Evolutionary conservation across 2,888 invertebrate genomes (phyloP).

Genomic region (Cheilosia vernalis): DNA sequence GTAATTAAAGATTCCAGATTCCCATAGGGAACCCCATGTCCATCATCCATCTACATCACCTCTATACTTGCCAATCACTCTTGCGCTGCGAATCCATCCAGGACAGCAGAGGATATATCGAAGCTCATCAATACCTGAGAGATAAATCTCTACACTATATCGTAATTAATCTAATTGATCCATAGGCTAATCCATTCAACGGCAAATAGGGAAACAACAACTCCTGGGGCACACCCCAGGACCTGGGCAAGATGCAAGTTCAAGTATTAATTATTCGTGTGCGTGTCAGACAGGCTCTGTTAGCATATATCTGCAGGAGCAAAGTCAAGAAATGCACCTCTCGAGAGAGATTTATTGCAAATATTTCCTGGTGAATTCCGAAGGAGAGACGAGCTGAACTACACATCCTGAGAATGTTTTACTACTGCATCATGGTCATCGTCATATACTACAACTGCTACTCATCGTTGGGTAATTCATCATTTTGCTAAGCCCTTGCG

Average conservation of each 20-base stretch:
- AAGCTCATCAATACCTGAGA: slow-evolving; percentile 15
- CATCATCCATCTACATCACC: not conserved
- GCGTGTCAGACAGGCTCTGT: slow-evolving; percentile 39
- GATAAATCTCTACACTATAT: slow-evolving; percentile 37
- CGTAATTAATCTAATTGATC: slow-evolving; percentile 55
- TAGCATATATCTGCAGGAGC: slow-evolving; percentile 23
- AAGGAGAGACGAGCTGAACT: not conserved
- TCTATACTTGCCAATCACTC: not conserved
- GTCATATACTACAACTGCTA: slow-evolving; percentile 3
- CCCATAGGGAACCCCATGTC: not conserved
- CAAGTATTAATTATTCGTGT: slow-evolving; percentile 50
- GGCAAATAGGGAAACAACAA: slow-evolving; percentile 9
- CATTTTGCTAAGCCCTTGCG: slow-evolving; percentile 24
- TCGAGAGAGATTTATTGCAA: slow-evolving; percentile 46
- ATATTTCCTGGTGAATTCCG: slow-evolving; percentile 35
- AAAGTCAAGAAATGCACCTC: slow-evolving; percentile 42
- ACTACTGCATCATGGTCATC: slow-evolving; percentile 42
- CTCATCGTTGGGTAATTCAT: slow-evolving; percentile 48
- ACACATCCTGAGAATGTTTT: slow-evolving; percentile 37
- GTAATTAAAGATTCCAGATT: not conserved
- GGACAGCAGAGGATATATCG: slow-evolving; percentile 14
- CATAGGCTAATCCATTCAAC: slow-evolving; percentile 41
- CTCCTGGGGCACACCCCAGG: not conserved
- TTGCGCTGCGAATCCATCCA: not conserved
- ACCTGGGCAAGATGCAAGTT: slow-evolving; percentile 29